Evolutionary conservation across 1,140 invertebrate species (phyloP).

Genomic region (Cecropterus lyciades): DNA sequence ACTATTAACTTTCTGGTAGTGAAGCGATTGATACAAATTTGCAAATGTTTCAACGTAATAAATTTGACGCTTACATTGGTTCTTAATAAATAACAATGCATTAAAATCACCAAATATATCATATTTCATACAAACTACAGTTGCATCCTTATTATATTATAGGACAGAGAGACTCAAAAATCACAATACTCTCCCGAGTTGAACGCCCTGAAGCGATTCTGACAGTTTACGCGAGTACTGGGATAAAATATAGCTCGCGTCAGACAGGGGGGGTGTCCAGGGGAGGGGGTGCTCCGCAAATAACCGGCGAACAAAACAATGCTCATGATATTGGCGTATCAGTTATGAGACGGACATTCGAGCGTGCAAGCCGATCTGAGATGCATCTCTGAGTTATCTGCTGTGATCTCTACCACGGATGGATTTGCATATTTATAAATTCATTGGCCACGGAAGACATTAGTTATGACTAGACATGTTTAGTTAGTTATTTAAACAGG

Average conservation of each 20-base stretch:
- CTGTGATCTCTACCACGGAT: slow-evolving; percentile 1
- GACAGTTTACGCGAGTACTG: slow-evolving; percentile 78
- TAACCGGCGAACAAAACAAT: slow-evolving; percentile 82
- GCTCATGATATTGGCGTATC: slow-evolving; percentile 72
- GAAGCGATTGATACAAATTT: too few species aligned
- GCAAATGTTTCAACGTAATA: too few species aligned
- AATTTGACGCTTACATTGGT: too few species aligned
- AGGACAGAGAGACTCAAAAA: slow-evolving; percentile 14
- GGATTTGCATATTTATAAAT: background rate
- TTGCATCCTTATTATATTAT: too few species aligned
- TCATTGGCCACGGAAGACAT: too few species aligned
- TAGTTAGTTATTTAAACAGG: background rate
- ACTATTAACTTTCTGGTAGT: too few species aligned
- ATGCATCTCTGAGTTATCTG: slow-evolving; percentile 19
- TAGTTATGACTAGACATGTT: background rate
- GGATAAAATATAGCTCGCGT: slow-evolving; percentile 81
- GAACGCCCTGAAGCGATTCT: slow-evolving; percentile 77
- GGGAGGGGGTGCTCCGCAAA: slow-evolving; percentile 62
- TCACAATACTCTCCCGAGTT: slow-evolving; percentile 53
- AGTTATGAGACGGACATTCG: slow-evolving; percentile 44
- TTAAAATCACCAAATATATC: too few species aligned
- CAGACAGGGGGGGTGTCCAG: slow-evolving; percentile 54
- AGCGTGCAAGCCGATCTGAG: slow-evolving; percentile 12
- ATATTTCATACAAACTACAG: too few species aligned
- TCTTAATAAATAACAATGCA: too few species aligned